phyloP scores from a whole-genome alignment of 2,113 vertebrate species.

The Leptodactylus fuscus region DNA sequence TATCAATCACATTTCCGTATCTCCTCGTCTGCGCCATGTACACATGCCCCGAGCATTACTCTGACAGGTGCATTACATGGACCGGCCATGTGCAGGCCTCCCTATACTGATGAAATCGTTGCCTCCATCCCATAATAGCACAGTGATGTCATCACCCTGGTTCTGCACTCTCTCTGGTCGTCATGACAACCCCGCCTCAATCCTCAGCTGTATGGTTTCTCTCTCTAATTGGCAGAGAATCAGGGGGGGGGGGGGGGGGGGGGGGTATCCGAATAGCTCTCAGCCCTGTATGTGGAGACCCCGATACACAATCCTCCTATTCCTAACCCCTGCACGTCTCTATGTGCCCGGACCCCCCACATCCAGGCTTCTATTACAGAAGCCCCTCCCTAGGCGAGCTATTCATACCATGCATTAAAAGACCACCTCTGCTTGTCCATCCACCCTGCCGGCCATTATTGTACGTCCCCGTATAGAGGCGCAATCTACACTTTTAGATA shows the following conservation, averaged over 20 bases:
- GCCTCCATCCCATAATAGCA: constrained; percentile 33
- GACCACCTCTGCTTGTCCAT: background rate
- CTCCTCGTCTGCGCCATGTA: too few species aligned
- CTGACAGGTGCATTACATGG: background rate
- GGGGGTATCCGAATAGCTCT: background rate
- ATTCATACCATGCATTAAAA: background rate
- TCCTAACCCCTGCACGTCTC: constrained; percentile 10
- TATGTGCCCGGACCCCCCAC: constrained; percentile 4
- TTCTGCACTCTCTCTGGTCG: background rate
- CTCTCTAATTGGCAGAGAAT: constrained; percentile 28
- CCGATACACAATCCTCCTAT: constrained; percentile 10
- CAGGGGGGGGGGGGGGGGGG: background rate
- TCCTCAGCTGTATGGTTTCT: background rate
- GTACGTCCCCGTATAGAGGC: background rate
- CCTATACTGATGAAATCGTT: background rate
- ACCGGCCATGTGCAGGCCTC: background rate
- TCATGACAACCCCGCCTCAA: constrained; percentile 22
- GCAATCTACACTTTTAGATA: background rate
- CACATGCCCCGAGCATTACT: too few species aligned
- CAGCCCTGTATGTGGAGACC: background rate
- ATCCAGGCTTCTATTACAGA: background rate
- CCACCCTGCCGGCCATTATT: background rate
- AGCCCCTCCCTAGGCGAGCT: background rate
- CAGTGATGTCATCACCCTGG: constrained; percentile 15
- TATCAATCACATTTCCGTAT: too few species aligned